Base-by-base conservation (phyloP, 2,888 invertebrate genomes). In the Chrysotoxum bicinctum region DNA sequence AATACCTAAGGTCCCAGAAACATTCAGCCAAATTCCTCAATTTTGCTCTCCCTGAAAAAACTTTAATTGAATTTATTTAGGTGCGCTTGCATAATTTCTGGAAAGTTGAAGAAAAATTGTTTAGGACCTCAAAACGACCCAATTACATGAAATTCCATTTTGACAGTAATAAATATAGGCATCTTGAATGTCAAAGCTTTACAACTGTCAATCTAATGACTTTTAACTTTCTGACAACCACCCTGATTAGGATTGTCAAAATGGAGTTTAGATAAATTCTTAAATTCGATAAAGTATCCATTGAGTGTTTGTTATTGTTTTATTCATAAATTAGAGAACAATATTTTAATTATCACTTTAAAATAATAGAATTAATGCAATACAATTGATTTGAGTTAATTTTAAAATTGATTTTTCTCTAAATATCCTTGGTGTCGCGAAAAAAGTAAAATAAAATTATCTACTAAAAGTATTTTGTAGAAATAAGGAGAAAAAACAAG, bases 321-420 rank as follows among this genome's bases (percentile, higher is more conserved):
- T 84, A 79, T 75, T 79, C 58, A 68, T 70, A 75, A 35, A 58
- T 79, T 32, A 35, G 58, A 58, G 52, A 79, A 75, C 50, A 84
- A 58, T 21, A 50, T 60, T 45, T 21, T 62, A 68, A 54, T 35
- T 40, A 73, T 52, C 48, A 75, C 60, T 80, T 73, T 32, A 60
- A 74, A 73, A 50, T n/a, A 68, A 62, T 48, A 52, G 26, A 43
- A 37, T 45, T 12, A 30, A 45, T 19, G 32, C 19, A 58, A 23
- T 50, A 26, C 73, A 69, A 23, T 50, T 50, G 23, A 19, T 66
- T 66, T 54, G 70, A 75, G 66, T 52, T 66, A n/a, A n/a, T 12
- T 64, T 45, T 45, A 56, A 50, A 21, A 70, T 58, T 69, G 40
- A 26, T 52, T 50, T 16, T 60, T 45, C 60, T 70, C 35, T 26